Conservation (phyloP, 2,113 vertebrate species). For the Nycticebus coucang region DNA sequence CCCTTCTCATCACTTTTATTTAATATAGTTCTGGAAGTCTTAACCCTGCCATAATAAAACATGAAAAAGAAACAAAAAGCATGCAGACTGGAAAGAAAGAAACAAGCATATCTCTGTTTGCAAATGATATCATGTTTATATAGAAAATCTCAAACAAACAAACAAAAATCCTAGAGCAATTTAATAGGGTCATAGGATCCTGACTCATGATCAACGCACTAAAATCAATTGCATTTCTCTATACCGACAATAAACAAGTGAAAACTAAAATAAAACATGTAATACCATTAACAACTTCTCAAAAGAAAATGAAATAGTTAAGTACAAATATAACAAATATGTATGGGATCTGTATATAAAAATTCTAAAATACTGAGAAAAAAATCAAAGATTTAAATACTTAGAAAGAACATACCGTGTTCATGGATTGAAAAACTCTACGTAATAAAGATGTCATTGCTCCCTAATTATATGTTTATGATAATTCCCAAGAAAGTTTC, state of each 20-base stretch:
- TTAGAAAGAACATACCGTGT: neutral
- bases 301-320: neutral
- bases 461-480: neutral
- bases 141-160: neutral
- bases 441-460: neutral
- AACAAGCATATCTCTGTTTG: neutral
- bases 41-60: neutral
- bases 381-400: neutral
- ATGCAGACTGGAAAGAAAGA: neutral
- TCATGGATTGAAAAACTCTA: neutral
- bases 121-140: neutral
- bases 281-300: neutral
- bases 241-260: neutral
- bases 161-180: neutral
- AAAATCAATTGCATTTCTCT: neutral
- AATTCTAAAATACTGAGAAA: neutral
- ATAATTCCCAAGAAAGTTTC: neutral
- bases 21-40: neutral
- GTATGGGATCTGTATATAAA: neutral
- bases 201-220: neutral
- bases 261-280: neutral
- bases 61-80: neutral
- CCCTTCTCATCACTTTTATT: neutral
- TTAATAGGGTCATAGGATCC: neutral
- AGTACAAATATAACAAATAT: neutral